Conservation (phyloP, 1,140 invertebrate species). For the Drosophila tristis region DNA sequence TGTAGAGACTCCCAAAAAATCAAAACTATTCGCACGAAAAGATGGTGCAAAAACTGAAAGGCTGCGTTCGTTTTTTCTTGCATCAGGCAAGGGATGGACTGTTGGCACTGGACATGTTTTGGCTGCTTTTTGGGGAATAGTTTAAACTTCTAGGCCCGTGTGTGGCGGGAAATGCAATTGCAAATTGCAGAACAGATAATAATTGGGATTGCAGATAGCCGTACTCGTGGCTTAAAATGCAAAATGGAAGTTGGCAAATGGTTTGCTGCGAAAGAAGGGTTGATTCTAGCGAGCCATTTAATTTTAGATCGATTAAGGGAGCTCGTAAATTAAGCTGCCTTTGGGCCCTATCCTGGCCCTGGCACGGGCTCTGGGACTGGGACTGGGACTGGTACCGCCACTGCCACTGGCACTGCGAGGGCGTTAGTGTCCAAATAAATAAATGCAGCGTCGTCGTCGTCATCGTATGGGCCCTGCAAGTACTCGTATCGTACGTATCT, state of each 20-base stretch:
- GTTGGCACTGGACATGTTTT: too few species aligned
- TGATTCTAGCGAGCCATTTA: conserved; percentile 45
- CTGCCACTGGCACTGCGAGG: conserved; percentile 31
- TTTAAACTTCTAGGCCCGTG: too few species aligned
- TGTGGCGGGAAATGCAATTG: conserved; percentile 12
- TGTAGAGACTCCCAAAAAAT: too few species aligned
- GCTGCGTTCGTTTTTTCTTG: too few species aligned
- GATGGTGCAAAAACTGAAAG: too few species aligned
- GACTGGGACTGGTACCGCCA: too few species aligned
- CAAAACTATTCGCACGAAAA: too few species aligned
- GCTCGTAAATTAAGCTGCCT: conserved; percentile 53
- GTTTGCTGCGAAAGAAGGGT: conserved; percentile 17
- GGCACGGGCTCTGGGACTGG: too few species aligned
- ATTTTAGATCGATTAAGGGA: conserved; percentile 56
- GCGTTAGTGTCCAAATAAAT: conserved; percentile 74
- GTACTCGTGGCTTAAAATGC: not conserved
- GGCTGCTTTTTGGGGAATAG: too few species aligned
- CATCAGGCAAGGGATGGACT: too few species aligned
- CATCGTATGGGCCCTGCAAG: too few species aligned
- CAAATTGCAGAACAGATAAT: conserved; percentile 35
- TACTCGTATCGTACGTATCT: conserved; percentile 11
- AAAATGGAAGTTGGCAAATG: conserved; percentile 26
- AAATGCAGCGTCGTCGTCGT: conserved; percentile 57
- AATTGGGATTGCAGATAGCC: conserved; percentile 45
- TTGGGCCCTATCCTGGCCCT: not conserved